Evolutionary conservation across 1,140 invertebrate genomes (phyloP).

Genomic region (Atta texana): DNA sequence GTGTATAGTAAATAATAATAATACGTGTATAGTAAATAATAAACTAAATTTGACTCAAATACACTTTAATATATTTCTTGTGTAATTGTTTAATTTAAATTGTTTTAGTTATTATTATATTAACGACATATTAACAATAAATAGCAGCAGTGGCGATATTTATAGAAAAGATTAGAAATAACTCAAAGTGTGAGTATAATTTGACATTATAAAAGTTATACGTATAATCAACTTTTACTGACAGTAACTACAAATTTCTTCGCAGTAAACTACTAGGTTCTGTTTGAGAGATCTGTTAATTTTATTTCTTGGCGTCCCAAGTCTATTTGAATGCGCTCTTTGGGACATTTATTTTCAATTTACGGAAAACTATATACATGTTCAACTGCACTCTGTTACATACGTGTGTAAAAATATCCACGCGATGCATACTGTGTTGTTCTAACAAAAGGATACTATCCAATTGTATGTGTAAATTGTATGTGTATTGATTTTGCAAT

Average conservation of each 20-base stretch:
- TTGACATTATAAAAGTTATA: no score
- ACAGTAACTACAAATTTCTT: no score
- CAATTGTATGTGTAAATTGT: slow-evolving; percentile 12
- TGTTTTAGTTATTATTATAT: no score
- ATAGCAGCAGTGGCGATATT: no score
- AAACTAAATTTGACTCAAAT: background rate
- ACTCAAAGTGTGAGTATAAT: no score
- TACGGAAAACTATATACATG: background rate
- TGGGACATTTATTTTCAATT: slow-evolving; percentile 7
- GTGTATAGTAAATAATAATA: no score
- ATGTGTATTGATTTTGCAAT: background rate
- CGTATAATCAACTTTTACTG: no score
- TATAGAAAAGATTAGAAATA: no score
- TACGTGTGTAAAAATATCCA: background rate
- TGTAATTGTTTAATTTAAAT: background rate
- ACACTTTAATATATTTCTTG: no score
- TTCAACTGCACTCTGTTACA: background rate
- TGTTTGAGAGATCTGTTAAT: slow-evolving; percentile 6
- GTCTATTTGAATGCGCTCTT: slow-evolving; percentile 10
- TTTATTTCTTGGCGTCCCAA: slow-evolving; percentile 1
- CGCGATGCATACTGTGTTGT: background rate
- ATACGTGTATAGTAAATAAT: no score
- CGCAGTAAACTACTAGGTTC: background rate
- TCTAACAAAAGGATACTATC: background rate
- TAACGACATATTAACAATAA: no score